Evolutionary conservation across 2,888 invertebrate genomes (phyloP), one percentile per base, ranked within the genome.

Genomic region (Patella ulyssiponensis): DNA sequence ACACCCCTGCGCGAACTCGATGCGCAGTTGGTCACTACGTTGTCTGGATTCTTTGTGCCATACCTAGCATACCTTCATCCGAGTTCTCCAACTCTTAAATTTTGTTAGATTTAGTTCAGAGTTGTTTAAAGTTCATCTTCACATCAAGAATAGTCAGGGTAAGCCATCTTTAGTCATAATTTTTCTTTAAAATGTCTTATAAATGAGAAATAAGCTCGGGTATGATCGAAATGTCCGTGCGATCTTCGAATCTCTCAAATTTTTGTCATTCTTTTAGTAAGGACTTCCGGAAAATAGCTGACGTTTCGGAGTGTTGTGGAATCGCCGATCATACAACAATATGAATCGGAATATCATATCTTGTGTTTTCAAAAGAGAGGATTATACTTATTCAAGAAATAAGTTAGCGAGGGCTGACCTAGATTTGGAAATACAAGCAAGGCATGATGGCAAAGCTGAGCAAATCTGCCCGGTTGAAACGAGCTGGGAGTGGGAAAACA

Each of bases 31-130:
- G 77, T 81, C 80, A 80, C 86, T 95, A 96, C 96, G 96, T 96
- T 96, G 96, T 96, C 95, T 94, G 95, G 96, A 96, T 96, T 96
- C 96, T 96, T 96, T 96, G 96, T 96, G 96, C 95, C 96, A 96
- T 96, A 96, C 96, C 95, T 95, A 94, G 95, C 96, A 96, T 96
- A 96, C 96, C 96, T 96, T 93, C 93, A 93, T 93, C 93, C 92
- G 93, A 92, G 84, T 83, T 84, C 81, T 85, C 82, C 83, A 84
- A 85, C 82, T 84, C 81, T 81, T 83, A 80, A 82, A 82, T 83
- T 83, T 83, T 77, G 69, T 76, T 79, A 72, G 77, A 78, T 80
- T 77, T 74, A 93, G 93, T 91, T 89, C 89, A 92, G 93, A 92
- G 89, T 94, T 80, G 93, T 93, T 93, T 93, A 93, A 93, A 92